Evolutionary conservation across 53 echinoderm and acorn worm species (phyloP), one percentile per base, ranked within the genome.

Genomic region (Stichopus horrens): DNA sequence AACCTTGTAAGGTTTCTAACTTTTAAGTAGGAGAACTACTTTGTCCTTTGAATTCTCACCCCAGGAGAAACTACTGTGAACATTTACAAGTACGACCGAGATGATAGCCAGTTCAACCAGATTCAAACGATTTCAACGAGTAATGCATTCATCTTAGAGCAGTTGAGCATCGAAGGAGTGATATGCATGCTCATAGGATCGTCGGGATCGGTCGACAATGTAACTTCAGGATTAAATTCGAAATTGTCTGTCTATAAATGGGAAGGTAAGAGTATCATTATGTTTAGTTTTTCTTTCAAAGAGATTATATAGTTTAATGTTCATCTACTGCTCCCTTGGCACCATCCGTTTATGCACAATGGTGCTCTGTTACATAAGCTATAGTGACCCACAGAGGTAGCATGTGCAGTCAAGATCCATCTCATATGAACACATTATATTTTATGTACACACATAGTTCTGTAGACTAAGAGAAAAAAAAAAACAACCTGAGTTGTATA

Each of bases 231-330:
- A 84, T 9, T 22, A 21, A 19, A 59, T 59, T 59, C 84, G 8
- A 58, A 85, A 57, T 91, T 91, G 13, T 74, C 94, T 14, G 10
- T 89, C 8, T 91, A 93, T 66, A 77, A 63, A 74, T 93, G 94
- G 94, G 57, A 88, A 91, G 94, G 94, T 91, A 53, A 18, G 91
- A 37, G 37, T 37, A 37, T 37, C 37, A 2, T 1, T 37, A 37
- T 37, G 2, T 37, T 37, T 37, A 1, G 0, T 37, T 37, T 37
- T 37, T 37, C 37, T 37, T 37, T 37, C 37, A 37, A 37, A 37
- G 37, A 37, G 37, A 37, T 37, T 37, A 37, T n/a, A n/a, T n/a
- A n/a, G n/a, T n/a, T n/a, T n/a, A n/a, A n/a, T 37, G 37, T 37
- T 37, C 37, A 37, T 37, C 37, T 37, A 37, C 37, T 37, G 37